Conservation (phyloP, 2,113 vertebrate genomes). For the Heloderma charlesbogerti region DNA sequence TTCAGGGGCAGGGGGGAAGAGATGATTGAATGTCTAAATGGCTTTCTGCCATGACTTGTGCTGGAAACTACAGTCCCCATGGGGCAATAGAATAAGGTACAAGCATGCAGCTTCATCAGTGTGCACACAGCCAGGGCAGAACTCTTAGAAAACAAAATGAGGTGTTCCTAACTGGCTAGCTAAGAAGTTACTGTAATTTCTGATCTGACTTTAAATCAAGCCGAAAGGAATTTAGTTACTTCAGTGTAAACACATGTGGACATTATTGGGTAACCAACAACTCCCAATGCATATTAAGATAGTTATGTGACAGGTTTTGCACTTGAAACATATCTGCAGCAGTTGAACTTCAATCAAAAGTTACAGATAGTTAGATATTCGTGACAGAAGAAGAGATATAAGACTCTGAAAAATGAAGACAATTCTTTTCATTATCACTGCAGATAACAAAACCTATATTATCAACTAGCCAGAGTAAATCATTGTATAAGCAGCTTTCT, state of each 20-base stretch:
- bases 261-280: background rate
- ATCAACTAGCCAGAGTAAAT: background rate
- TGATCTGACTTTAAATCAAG: background rate
- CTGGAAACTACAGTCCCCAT: background rate
- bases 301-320: background rate
- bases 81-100: background rate
- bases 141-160: background rate
- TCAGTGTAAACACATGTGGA: background rate
- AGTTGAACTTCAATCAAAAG: background rate
- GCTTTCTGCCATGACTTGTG: background rate
- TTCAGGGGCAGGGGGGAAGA: fast-evolving
- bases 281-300: background rate
- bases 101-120: background rate
- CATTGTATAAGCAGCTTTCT: background rate
- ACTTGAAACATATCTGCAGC: background rate
- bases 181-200: background rate
- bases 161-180: background rate
- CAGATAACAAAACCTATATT: background rate
- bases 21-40: background rate
- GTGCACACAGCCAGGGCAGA: background rate
- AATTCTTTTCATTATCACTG: background rate
- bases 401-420: background rate
- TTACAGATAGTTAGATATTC: background rate
- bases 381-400: background rate
- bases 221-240: background rate